Percentiles rank a stretch among this genome's conserved stretches.
phyloP scores from a whole-genome alignment of 2,888 invertebrate species.

The Drosophila putrida region DNA sequence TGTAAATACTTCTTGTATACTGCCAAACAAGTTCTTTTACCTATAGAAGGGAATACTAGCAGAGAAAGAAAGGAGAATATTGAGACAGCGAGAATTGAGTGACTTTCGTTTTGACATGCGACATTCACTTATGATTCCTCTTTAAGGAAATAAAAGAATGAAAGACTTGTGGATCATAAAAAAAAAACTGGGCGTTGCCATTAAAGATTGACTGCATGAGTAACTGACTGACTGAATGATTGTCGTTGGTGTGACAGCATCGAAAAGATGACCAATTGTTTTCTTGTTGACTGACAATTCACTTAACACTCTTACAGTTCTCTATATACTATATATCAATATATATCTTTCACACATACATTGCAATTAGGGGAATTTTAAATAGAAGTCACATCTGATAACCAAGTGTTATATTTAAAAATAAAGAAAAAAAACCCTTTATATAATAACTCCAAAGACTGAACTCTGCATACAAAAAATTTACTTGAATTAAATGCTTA shows the following conservation, averaged over 20 bases:
- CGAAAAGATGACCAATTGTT: constrained; percentile 1
- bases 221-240: constrained; percentile 1
- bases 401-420: neutral
- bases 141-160: neutral
- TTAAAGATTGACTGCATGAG: constrained; percentile 13
- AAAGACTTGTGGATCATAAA: neutral
- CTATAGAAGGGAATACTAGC: no score
- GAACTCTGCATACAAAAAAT: constrained; percentile 1
- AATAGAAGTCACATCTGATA: neutral
- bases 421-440: neutral
- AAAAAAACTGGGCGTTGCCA: constrained; percentile 13
- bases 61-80: neutral
- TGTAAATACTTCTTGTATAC: neutral
- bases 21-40: neutral
- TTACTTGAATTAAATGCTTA: constrained; percentile 1
- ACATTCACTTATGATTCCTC: neutral
- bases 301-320: constrained; percentile 5
- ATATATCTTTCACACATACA: neutral
- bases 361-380: neutral
- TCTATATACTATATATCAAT: no score
- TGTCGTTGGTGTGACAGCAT: neutral
- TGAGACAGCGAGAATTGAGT: neutral
- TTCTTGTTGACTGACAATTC: constrained; percentile 11
- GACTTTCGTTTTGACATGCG: neutral
- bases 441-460: neutral